Percentiles rank a stretch among this genome's conserved stretches.
These are phyloP conservation scores for Rachycentron canadum DNA, from an alignment of 2,797 vertebrate species.

Conservation along the genomic window DNA sequence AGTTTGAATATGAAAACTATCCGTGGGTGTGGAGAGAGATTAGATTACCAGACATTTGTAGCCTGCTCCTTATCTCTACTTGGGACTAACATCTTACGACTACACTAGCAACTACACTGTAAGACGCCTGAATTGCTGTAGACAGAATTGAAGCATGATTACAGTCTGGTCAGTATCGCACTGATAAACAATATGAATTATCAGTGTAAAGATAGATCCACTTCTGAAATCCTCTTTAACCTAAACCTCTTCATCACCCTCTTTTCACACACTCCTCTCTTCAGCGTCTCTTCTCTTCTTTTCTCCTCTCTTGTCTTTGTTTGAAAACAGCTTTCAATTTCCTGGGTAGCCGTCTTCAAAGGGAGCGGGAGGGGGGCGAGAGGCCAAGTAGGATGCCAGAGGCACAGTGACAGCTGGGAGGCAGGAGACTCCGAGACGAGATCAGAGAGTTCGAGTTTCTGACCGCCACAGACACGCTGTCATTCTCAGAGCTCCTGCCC, in stretches of 20 bases:
- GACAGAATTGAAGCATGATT: too few species aligned
- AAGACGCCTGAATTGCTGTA: not conserved
- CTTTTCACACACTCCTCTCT: constrained; percentile 42
- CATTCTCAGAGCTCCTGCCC: constrained; percentile 72
- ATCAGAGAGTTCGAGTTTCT: constrained; percentile 84
- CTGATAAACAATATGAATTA: constrained; percentile 4
- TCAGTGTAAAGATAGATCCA: constrained; percentile 12
- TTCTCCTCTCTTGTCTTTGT: constrained; percentile 76
- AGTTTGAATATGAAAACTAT: too few species aligned
- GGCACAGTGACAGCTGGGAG: constrained; percentile 86
- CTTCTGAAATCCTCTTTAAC: constrained; percentile 28
- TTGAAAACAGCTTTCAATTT: constrained; percentile 86
- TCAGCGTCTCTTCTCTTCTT: constrained; percentile 39
- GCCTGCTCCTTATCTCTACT: too few species aligned
- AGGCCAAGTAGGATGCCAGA: constrained; percentile 76
- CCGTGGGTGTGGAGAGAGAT: too few species aligned
- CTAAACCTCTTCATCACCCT: constrained; percentile 50
- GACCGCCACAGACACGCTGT: constrained; percentile 74
- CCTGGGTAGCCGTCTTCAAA: constrained; percentile 84
- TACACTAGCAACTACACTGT: too few species aligned
- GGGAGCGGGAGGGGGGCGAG: constrained; percentile 60
- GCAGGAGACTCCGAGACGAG: constrained; percentile 80
- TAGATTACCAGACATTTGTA: too few species aligned
- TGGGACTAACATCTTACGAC: too few species aligned
- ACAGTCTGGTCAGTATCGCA: not conserved